Percentiles rank a stretch among this genome's conserved stretches.
Conservation (phyloP, 2,113 vertebrate species). For the Perognathus longimembris region DNA sequence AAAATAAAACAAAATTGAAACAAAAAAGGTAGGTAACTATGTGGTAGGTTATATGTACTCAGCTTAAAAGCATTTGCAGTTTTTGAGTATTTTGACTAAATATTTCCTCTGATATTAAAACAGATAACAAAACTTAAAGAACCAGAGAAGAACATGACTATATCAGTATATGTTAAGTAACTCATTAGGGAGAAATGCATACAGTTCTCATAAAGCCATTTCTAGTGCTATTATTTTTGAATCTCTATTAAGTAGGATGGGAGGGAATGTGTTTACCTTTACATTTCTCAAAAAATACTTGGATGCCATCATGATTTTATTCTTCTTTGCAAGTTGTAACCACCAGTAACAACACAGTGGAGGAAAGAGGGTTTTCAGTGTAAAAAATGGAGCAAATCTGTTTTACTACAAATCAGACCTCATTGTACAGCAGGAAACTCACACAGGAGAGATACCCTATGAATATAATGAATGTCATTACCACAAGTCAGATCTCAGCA, state of each 20-base stretch:
- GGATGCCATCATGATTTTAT: not conserved
- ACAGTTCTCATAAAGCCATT: not conserved
- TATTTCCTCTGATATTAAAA: not conserved
- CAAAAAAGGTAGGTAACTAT: too few species aligned
- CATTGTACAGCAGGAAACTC: not conserved
- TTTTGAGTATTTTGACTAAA: not conserved
- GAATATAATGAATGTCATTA: too few species aligned
- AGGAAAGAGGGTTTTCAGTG: not conserved
- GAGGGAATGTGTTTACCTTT: too few species aligned
- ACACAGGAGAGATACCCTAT: too few species aligned
- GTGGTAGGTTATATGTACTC: too few species aligned
- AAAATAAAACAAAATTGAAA: not conserved
- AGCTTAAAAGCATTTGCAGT: not conserved
- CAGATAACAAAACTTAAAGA: not conserved
- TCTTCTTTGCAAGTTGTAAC: not conserved
- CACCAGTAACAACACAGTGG: not conserved
- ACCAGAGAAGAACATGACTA: not conserved
- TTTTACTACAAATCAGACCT: constrained; percentile 22
- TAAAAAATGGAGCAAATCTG: not conserved
- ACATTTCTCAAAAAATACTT: not conserved
- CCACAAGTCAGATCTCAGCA: too few species aligned
- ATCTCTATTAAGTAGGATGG: not conserved
- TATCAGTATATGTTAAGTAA: not conserved
- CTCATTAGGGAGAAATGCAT: not conserved
- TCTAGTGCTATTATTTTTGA: not conserved